These are phyloP conservation scores for Euproctis similis DNA, from an alignment of 2,888 invertebrate genomes.

Conservation along the genomic window DNA sequence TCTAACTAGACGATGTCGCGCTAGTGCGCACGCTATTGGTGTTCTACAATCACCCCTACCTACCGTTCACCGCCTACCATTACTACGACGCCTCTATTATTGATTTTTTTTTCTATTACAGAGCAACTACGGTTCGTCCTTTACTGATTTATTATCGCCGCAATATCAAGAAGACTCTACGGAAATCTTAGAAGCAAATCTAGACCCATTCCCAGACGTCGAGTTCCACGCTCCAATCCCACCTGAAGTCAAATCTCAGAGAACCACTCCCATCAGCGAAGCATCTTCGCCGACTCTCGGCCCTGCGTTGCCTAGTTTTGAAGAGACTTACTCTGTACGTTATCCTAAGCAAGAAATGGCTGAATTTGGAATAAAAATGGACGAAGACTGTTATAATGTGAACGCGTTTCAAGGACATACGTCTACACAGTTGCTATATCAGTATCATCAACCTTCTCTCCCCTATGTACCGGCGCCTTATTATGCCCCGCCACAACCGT, in stretches of 20 bases:
- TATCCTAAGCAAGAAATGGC: slow-evolving; percentile 80
- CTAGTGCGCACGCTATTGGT: slow-evolving; percentile 53
- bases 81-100: slow-evolving; percentile 56
- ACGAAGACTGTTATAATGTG: slow-evolving; percentile 88
- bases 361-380: slow-evolving; percentile 86
- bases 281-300: slow-evolving; percentile 66
- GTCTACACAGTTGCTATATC: slow-evolving; percentile 74
- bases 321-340: slow-evolving; percentile 89
- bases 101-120: slow-evolving; percentile 71
- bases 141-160: slow-evolving; percentile 84
- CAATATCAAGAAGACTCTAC: slow-evolving; percentile 84
- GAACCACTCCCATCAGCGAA: slow-evolving; percentile 59
- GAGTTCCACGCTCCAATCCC: slow-evolving; percentile 69
- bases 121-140: slow-evolving; percentile 87
- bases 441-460: slow-evolving; percentile 76
- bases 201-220: slow-evolving; percentile 85
- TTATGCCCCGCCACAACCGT: slow-evolving; percentile 77
- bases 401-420: slow-evolving; percentile 75
- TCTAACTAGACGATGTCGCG: slow-evolving; percentile 22
- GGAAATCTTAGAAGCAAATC: slow-evolving; percentile 81
- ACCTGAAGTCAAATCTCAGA: slow-evolving; percentile 59
- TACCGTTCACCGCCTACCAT: slow-evolving; percentile 53
- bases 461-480: slow-evolving; percentile 74
- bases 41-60: slow-evolving; percentile 50
- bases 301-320: slow-evolving; percentile 87